Evolutionary conservation across 2,888 invertebrate genomes (phyloP).

Genomic region (Leptothorax acervorum): DNA sequence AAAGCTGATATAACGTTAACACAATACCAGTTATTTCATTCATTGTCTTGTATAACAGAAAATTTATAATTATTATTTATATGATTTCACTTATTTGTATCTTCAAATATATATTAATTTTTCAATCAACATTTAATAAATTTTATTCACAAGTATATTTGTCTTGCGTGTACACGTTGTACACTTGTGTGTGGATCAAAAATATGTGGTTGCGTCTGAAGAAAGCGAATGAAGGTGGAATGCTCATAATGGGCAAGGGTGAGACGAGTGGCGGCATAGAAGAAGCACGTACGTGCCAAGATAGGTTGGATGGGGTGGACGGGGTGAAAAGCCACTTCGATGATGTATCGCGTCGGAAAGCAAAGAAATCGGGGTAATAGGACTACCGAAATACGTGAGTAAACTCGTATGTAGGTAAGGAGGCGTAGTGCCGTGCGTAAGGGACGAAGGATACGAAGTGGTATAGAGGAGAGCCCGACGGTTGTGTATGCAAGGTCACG

Average conservation of each 20-base stretch:
- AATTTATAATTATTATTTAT: slow-evolving; percentile 4
- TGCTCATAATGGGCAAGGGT: slow-evolving; percentile 51
- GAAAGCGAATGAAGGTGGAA: slow-evolving; percentile 48
- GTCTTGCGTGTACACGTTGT: not conserved
- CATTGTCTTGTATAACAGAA: not conserved
- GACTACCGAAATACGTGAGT: slow-evolving; percentile 71
- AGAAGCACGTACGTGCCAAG: slow-evolving; percentile 57
- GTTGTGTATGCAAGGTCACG: slow-evolving; percentile 62
- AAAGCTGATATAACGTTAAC: not conserved
- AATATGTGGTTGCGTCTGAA: slow-evolving; percentile 25
- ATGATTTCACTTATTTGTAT: not conserved
- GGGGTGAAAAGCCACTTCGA: slow-evolving; percentile 71
- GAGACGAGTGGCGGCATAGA: slow-evolving; percentile 43
- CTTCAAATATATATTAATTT: slow-evolving; percentile 2
- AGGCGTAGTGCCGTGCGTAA: slow-evolving; percentile 39
- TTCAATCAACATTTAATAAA: not conserved
- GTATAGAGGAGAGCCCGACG: slow-evolving; percentile 8
- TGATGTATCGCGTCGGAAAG: slow-evolving; percentile 70
- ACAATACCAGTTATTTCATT: slow-evolving; percentile 9
- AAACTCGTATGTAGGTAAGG: slow-evolving; percentile 66
- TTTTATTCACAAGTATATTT: not conserved
- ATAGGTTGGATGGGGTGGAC: slow-evolving; percentile 35
- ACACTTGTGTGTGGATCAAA: slow-evolving; percentile 10
- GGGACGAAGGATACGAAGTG: slow-evolving; percentile 54
- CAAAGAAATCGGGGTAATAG: slow-evolving; percentile 74